These are phyloP conservation scores for Leucophenga varia DNA, from an alignment of 1,140 invertebrate genomes.

Conservation along the genomic window DNA sequence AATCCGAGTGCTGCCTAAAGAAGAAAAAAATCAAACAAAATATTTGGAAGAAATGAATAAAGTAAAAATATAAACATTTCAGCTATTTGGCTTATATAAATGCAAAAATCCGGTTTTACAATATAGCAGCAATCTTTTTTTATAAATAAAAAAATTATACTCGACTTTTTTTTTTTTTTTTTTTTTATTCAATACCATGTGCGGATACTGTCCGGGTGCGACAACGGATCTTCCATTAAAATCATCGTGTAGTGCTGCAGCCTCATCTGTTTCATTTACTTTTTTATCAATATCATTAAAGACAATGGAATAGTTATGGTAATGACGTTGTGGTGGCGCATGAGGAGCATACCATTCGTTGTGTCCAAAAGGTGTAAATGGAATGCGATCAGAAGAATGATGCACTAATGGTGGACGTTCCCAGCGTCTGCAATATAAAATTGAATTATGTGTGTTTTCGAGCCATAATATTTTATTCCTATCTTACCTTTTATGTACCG, in stretches of 20 bases:
- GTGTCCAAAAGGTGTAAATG: not conserved
- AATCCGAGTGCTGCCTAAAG: conserved; percentile 32
- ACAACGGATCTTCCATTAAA: conserved; percentile 38
- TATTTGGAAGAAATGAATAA: not conserved
- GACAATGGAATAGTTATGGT: conserved; percentile 24
- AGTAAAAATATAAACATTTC: conserved; percentile 2
- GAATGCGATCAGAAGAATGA: no score
- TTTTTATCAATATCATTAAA: conserved; percentile 21
- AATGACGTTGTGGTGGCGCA: not conserved
- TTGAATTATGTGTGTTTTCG: no score
- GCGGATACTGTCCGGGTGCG: conserved; percentile 37
- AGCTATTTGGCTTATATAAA: not conserved
- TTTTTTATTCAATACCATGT: conserved; percentile 27
- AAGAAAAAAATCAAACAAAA: no score
- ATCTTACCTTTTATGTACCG: no score
- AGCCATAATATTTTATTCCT: no score
- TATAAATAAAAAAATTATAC: no score
- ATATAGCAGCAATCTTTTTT: no score
- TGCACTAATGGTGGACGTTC: no score
- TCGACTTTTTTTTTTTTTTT: not conserved
- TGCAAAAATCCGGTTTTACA: conserved; percentile 21
- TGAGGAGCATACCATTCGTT: not conserved
- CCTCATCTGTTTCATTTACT: conserved; percentile 20
- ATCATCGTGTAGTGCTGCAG: conserved; percentile 29
- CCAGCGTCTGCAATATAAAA: no score